Evolutionary conservation across 2,888 invertebrate genomes (phyloP), one percentile per base, ranked within the genome.

Genomic region (Metallyticus violacea): DNA sequence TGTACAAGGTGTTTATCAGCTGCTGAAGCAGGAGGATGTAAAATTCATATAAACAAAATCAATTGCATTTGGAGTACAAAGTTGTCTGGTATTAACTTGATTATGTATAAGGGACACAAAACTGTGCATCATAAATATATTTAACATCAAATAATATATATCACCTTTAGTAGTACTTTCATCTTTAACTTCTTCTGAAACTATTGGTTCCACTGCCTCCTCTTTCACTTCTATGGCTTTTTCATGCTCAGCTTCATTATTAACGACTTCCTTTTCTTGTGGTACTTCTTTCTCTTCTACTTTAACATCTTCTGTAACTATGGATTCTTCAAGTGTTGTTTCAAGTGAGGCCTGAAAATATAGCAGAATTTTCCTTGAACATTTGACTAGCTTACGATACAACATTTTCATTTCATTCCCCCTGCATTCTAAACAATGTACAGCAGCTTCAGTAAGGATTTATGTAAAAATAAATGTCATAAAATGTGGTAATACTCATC

Each of bases 181-280:
- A 0, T n/a, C 90, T 62, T 90, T 89, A 85, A 89, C 89, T 85
- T 90, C 82, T 86, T 90, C 90, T 6, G 79, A 40, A 15, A 22
- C 29, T 25, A 40, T 40, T 26, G 86, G 89, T 27, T 86, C 29
- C 0, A 92, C 92, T 89, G 93, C 92, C 81, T 90, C 90, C 89
- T 92, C 92, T 0, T 93, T 92, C 7, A 91, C 90, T 84, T 89
- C 88, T 86, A 91, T 91, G 22, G 27, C 77, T 77, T 85, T 81
- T 15, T 85, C 84, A 15, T 62, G 82, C 28, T 88, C 86, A n/a
- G 85, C 86, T 22, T 78, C 76, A 80, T 28, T 79, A 22, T 87
- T 86, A 78, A 85, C 85, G 9, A 77, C 79, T 85, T 85, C 81
- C 27, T 77, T 81, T 25, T 85, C 86, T 27, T 29, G 28, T 28